Percentiles rank a stretch among this genome's conserved stretches.
Conservation (phyloP, 2,797 vertebrate genomes). For the Amblyopsis hoosieri region DNA sequence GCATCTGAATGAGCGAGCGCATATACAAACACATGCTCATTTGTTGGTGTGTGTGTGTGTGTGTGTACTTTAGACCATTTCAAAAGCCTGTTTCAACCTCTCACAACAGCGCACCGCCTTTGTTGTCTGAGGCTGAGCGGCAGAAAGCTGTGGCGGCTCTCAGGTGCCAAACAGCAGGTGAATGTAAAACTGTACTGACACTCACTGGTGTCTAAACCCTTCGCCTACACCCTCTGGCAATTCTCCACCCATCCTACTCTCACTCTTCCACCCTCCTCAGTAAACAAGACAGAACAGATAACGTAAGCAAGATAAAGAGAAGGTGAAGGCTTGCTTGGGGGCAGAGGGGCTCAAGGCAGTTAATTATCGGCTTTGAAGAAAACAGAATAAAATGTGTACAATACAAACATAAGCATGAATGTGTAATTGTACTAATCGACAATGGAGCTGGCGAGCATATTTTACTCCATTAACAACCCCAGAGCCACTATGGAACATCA, state of each 20-base stretch:
- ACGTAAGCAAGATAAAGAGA: slow-evolving; percentile 17
- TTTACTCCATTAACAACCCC: slow-evolving; percentile 23
- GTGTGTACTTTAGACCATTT: slow-evolving; percentile 25
- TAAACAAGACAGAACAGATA: slow-evolving; percentile 47
- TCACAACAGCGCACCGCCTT: slow-evolving; percentile 29
- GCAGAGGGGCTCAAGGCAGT: slow-evolving; percentile 29
- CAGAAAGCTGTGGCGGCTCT: slow-evolving; percentile 1
- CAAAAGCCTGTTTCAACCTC: slow-evolving; percentile 11
- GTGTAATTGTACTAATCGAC: slow-evolving; percentile 32
- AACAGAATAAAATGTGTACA: slow-evolving; percentile 23
- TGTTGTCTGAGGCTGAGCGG: slow-evolving; percentile 15
- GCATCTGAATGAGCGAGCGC: slow-evolving; percentile 15
- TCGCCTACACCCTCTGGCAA: slow-evolving; percentile 51
- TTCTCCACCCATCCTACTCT: slow-evolving; percentile 43
- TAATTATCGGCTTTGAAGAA: slow-evolving; percentile 52
- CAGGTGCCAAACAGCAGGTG: slow-evolving; percentile 42
- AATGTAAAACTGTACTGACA: slow-evolving; percentile 47
- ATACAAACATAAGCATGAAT: slow-evolving; percentile 23
- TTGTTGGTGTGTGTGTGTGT: slow-evolving; percentile 3
- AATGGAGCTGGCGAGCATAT: slow-evolving; percentile 16
- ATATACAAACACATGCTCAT: background rate
- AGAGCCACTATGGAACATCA: slow-evolving; percentile 14
- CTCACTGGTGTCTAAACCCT: slow-evolving; percentile 43
- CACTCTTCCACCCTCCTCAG: slow-evolving; percentile 40
- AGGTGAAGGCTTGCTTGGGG: slow-evolving; percentile 5